Evolutionary conservation across 2,888 invertebrate genomes (phyloP), one percentile per base, ranked within the genome.

Genomic region (Hypselothyrea guttata): DNA sequence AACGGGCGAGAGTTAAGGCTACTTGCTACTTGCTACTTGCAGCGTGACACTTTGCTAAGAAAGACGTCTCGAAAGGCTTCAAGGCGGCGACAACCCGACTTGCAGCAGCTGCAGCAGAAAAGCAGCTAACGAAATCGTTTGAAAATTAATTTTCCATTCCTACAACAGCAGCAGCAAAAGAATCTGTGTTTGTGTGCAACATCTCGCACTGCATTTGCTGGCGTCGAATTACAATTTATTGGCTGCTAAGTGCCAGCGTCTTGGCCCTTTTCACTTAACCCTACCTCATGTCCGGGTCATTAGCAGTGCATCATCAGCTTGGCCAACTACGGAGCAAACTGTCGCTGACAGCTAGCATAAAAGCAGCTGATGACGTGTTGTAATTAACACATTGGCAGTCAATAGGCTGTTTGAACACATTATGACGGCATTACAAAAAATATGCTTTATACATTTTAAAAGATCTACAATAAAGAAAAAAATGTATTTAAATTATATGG

Each of bases 191-290:
- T 44, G 51, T 41, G 51, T 55, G 58, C 4, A 13, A 33, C 46
- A 47, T 16, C 4, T 38, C 51, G 34, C 53, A 7, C n/a, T 12
- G 13, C 30, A 48, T 34, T 49, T 60, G 70, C 66, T 59, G 55
- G 74, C 71, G 84, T 85, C 86, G 86, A 79, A 82, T 82, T 85
- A 84, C 86, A 82, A 82, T 82, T 82, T 82, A 82, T 82, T 85
- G 81, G 81, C 86, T 79, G 81, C 65, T 79, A 85, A 85, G 81
- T 79, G 81, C 55, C 66, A 54, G 38, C 41, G 49, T 55, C 75
- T 67, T 75, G 72, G 33, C 72, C 60, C 64, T 65, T 75, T 70
- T 65, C 52, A 55, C 58, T 55, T 64, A 45, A 31, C 47, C 59
- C 41, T 34, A 15, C 34, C 18, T 42, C 4, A 22, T 18, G 22